phyloP scores from a whole-genome alignment of 2,797 vertebrate species.

The Amblyopsis hoosieri region DNA sequence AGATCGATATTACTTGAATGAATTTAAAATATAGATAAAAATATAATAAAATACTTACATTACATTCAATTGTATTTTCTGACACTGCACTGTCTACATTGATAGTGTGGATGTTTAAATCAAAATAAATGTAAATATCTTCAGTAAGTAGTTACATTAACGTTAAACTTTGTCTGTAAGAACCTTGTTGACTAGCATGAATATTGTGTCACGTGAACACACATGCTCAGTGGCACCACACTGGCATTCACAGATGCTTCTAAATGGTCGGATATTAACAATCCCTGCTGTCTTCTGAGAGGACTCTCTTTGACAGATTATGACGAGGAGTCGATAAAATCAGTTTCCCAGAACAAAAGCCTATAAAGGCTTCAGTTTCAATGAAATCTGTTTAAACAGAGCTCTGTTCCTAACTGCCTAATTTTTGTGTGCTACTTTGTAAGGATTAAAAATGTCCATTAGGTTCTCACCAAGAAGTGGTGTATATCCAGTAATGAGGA shows the following conservation, averaged over 20 bases:
- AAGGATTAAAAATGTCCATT: not conserved
- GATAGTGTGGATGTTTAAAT: slow-evolving; percentile 42
- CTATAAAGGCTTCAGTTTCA: slow-evolving; percentile 12
- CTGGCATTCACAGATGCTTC: slow-evolving; percentile 41
- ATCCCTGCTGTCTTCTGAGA: slow-evolving; percentile 9
- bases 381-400: not conserved
- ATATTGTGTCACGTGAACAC: slow-evolving; percentile 29
- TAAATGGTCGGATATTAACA: slow-evolving; percentile 21
- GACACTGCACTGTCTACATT: slow-evolving; percentile 8
- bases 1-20: too few relatives aligned
- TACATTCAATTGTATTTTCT: not conserved
- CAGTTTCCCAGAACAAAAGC: slow-evolving; percentile 22
- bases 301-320: slow-evolving; percentile 3
- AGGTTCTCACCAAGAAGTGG: slow-evolving; percentile 18
- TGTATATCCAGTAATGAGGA: slow-evolving; percentile 41
- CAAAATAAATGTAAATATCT: slow-evolving; percentile 42
- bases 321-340: slow-evolving; percentile 37
- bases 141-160: slow-evolving; percentile 48
- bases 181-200: slow-evolving; percentile 55
- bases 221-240: slow-evolving; percentile 18
- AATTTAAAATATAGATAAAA: too few relatives aligned
- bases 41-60: not conserved
- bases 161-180: slow-evolving; percentile 25
- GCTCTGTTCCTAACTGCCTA: slow-evolving; percentile 16
- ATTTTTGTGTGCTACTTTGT: slow-evolving; percentile 5